Base-by-base conservation (phyloP, 2,113 vertebrate genomes). In the Azemiops feae region DNA sequence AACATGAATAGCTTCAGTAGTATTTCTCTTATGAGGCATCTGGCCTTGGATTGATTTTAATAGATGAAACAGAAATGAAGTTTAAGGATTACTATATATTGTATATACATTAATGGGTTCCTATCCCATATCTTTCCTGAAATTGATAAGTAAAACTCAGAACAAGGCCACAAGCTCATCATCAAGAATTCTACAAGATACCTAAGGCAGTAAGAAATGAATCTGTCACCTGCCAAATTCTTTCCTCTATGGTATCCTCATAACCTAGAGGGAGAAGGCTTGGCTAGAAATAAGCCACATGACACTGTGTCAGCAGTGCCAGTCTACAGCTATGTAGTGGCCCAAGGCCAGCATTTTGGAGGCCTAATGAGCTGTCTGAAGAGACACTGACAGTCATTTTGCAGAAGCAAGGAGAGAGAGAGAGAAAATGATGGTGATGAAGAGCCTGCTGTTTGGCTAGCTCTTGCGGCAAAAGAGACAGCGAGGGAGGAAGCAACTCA, bases 301-400 rank as follows among this genome's bases (percentile, higher is more conserved):
- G 30, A 81, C 54, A 89, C 34, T 69, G 45, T 74, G 60, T 81
- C 92, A 69, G 58, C 54, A 8, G 25, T 93, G 93, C 64, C 45
- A 27, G 89, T 90, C 89, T 43, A 85, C 89, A 53, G 69, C 25
- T 88, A 85, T 91, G 86, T 27, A 25, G 18, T 55, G 87, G 89
- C 85, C 54, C 86, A 85, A 93, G 92, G 92, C 92, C 92, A 92
- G 87, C 85, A 60, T 93, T 91, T 88, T 39, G 50, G 89, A 91
- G 54, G 81, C 86, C 92, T 91, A 93, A 93, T 91, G 86, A 94
- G 89, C 85, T 92, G 69, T 91, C 89, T 91, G 89, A 94, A 92
- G 50, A 94, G 89, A 93, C 64, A 94, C 54, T 89, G 87, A 47
- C 87, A 93, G 92, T 57, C 53, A 34, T 60, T 60, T 94, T 87